Evolutionary conservation across 2,797 vertebrate genomes (phyloP), one percentile per base, ranked within the genome.

Genomic region (Mormyrops boulengeri): DNA sequence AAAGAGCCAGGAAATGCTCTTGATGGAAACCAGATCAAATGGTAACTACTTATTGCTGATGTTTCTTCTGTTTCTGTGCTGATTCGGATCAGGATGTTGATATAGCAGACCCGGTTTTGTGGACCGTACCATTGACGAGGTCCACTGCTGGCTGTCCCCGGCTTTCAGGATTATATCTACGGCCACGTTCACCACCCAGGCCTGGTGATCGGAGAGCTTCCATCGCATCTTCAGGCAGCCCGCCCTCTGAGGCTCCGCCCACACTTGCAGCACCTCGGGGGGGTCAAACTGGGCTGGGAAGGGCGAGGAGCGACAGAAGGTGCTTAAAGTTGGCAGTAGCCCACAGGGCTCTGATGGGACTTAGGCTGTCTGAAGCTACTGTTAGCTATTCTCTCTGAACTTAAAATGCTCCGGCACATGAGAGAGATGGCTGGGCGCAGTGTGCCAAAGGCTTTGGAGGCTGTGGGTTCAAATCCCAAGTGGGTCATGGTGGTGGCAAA

Each of bases 241-340:
- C 0, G 84, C 92, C 89, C 85, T 93, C 86, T 90, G 91, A 0
- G 94, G 90, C 90, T 91, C 19, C 0, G 90, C 88, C 92, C 90
- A 90, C 88, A 95, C 30, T 6, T 30, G 91, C 85, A 87, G 73
- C 89, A 97, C 94, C 9, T 66, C 80, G 0, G 98, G 97, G 11
- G 95, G 96, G 44, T 97, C 96, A 89, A 98, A 93, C 86, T 97
- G 97, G 87, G 95, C 98, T 99, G 93, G 34, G 55, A 30, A n/a
- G 50, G 17, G 82, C 7, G 50, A 77, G 73, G 7, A 44, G 38
- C 2, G 17, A 22, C 12, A 9, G 52, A 53, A 44, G 14, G 22
- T 22, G 44, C n/a, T 50, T 85, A 85, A 22, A 85, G 2, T 44
- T 4, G 19, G 19, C 41, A 41, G 49, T 52, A n/a, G 47, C n/a